Percentiles rank a stretch among this genome's conserved stretches.
These are phyloP conservation scores for Drosophila anomalata DNA, from an alignment of 2,888 invertebrate species.

Conservation along the genomic window DNA sequence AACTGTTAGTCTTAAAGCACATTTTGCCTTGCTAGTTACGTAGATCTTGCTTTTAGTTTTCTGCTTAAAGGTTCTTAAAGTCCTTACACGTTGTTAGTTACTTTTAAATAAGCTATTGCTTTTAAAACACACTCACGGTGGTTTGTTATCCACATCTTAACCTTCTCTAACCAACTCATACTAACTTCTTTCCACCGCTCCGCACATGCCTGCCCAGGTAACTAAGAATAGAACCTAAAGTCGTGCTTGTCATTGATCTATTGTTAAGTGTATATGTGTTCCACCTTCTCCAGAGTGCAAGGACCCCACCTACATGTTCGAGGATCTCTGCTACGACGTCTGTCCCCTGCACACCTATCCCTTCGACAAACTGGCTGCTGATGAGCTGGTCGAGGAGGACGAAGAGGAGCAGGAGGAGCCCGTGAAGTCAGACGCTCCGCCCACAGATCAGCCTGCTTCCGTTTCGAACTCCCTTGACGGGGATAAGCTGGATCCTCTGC, in stretches of 20 bases:
- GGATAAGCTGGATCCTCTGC: constrained; percentile 66
- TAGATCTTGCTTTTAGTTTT: not conserved
- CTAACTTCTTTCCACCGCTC: not conserved
- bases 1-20: too few relatives aligned
- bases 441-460: constrained; percentile 8
- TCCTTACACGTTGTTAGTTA: not conserved
- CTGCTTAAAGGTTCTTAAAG: not conserved
- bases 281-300: constrained; percentile 74
- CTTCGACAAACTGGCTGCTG: constrained; percentile 9
- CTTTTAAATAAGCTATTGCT: not conserved
- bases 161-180: constrained; percentile 9
- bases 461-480: constrained; percentile 32
- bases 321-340: constrained; percentile 80
- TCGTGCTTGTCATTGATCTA: not conserved
- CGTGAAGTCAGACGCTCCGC: constrained; percentile 8
- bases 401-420: constrained; percentile 32
- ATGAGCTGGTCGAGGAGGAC: not conserved
- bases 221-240: constrained; percentile 6
- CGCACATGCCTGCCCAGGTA: constrained; percentile 35
- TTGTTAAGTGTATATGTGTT: not conserved
- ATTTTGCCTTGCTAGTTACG: not conserved
- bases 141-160: constrained; percentile 14
- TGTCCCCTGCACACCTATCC: constrained; percentile 80
- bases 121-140: not conserved
- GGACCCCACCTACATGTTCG: constrained; percentile 76